Base-by-base conservation (phyloP, 2,888 invertebrate species). In the Keiferia lycopersicella region DNA sequence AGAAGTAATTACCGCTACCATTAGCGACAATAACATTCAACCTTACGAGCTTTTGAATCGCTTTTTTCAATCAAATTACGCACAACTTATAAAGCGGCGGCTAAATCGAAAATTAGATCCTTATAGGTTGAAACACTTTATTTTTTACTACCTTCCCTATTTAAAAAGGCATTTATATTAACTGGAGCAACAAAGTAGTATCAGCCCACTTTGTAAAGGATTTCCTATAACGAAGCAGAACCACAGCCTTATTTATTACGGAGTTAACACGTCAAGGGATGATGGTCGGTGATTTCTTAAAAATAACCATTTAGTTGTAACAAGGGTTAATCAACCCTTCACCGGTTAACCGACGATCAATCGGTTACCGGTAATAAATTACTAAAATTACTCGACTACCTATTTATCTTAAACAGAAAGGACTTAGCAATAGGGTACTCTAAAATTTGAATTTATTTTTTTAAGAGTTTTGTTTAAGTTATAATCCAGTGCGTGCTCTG, bases 231-330 rank as follows among this genome's bases (percentile, higher is more conserved):
- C 66, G 68, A 57, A 67, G 67, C 68, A 68, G 68, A 68, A 68
- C 70, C 69, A 66, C 71, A 71, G 71, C 67, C 76, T 82, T 77
- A 83, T 86, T 86, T 81, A 83, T 81, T 75, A 81, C 78, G 66
- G 77, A 83, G 88, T 89, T 86, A 88, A 87, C 86, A 85, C 88
- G 84, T 88, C 86, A 86, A 78, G 82, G 82, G 83, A 79, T 79
- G 76, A 72, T 69, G 67, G 71, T 76, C 80, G 67, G 71, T 76
- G 80, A 81, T 83, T 82, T 73, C 71, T 73, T 74, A 71, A 77
- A 83, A 83, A 77, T 79, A 81, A 83, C 84, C 87, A 84, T 77
- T 83, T 83, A 79, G 80, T 80, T 80, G 76, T 67, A 73, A 73
- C 66, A 71, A 72, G 71, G 73, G 75, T 76, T 72, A 79, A 83